Evolutionary conservation across 2,888 invertebrate species (phyloP).

Genomic region (Drosophila hamatofila): DNA sequence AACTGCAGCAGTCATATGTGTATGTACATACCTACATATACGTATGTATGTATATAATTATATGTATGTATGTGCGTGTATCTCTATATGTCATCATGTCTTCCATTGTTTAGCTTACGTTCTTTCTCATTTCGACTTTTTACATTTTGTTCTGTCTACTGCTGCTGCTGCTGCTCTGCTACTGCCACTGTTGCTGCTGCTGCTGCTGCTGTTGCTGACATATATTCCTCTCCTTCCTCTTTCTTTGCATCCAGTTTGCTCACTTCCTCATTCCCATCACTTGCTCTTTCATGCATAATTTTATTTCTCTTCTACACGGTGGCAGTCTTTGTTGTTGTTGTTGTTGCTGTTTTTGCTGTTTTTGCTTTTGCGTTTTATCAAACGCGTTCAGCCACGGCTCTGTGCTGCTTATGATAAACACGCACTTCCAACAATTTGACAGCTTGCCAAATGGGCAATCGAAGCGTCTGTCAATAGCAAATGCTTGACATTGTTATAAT

Average conservation of each 20-base stretch:
- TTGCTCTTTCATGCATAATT: constrained; percentile 8
- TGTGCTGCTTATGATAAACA: constrained; percentile 18
- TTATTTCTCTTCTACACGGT: constrained; percentile 11
- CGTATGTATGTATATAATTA: neutral
- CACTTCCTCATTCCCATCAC: constrained; percentile 55
- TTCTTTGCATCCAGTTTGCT: constrained; percentile 3
- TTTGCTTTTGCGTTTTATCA: constrained; percentile 13
- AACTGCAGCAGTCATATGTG: constrained; percentile 7
- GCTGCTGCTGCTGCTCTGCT: neutral
- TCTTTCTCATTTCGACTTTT: constrained; percentile 21
- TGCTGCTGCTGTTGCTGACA: neutral
- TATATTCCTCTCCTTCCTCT: neutral
- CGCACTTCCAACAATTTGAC: constrained; percentile 31
- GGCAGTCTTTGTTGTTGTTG: neutral
- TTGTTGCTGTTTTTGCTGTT: constrained; percentile 18
- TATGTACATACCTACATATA: neutral
- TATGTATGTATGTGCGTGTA: neutral
- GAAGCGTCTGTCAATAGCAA: constrained; percentile 20
- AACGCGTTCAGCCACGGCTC: constrained; percentile 17
- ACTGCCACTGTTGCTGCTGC: neutral
- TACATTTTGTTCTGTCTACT: constrained; percentile 22
- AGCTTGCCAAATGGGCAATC: constrained; percentile 37
- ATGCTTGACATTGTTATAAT: constrained; percentile 8
- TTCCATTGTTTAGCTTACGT: constrained; percentile 47
- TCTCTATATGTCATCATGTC: constrained; percentile 3